Conservation (phyloP, 2,888 invertebrate species). For the Prionchulus punctatus region DNA sequence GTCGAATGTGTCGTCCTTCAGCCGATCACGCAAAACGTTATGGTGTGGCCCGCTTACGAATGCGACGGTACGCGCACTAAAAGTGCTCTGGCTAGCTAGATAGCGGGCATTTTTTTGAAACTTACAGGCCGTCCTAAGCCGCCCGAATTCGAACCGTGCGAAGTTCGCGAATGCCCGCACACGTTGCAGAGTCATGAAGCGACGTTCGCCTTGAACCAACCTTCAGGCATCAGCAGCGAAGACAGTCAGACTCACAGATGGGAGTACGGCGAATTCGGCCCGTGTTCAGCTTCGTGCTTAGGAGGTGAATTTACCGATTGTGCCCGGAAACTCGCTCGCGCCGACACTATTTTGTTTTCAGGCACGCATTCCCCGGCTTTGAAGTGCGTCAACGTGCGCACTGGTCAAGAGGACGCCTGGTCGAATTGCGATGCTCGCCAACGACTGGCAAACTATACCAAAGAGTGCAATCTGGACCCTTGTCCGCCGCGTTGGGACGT, state of each 20-base stretch:
- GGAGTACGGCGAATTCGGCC: conserved; percentile 34
- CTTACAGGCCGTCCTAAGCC: conserved; percentile 17
- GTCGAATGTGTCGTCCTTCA: conserved; percentile 19
- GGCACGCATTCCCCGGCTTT: conserved; percentile 24
- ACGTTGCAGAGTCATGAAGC: background rate
- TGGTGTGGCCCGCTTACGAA: conserved; percentile 27
- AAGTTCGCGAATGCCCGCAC: conserved; percentile 19
- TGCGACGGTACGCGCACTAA: conserved; percentile 24
- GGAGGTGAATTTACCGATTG: conserved; percentile 57
- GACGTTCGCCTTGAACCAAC: background rate
- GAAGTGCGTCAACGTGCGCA: conserved; percentile 18
- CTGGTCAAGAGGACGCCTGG: conserved; percentile 62
- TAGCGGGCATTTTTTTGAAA: background rate
- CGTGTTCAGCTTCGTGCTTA: conserved; percentile 82
- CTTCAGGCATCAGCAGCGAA: conserved; percentile 5
- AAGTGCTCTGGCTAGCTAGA: background rate
- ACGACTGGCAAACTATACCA: conserved; percentile 68
- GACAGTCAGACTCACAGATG: conserved; percentile 16
- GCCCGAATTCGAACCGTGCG: conserved; percentile 25
- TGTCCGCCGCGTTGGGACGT: conserved; percentile 60
- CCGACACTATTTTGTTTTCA: conserved; percentile 4
- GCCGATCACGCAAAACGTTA: conserved; percentile 21
- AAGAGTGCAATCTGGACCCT: conserved; percentile 81
- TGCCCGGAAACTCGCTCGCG: no score
- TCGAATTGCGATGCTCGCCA: conserved; percentile 70